A percentile compares a stretch with the other conserved stretches of the same genome.
These are phyloP conservation scores for Nomada flava DNA, from an alignment of 2,888 invertebrate genomes.

Conservation along the genomic window DNA sequence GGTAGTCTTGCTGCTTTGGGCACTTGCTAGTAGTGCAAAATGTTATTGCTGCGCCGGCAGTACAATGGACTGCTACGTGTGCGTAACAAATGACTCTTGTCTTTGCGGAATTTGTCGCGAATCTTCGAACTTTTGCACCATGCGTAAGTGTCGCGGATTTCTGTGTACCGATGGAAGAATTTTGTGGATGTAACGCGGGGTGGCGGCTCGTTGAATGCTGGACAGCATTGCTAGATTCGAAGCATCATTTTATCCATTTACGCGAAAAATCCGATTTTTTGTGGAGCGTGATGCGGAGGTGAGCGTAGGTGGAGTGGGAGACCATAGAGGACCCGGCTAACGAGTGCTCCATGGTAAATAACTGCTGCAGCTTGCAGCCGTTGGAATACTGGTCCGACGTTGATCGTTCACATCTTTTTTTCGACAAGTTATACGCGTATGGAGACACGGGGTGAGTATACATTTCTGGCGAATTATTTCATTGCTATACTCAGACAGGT, in stretches of 20 bases:
- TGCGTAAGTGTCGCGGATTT: constrained; percentile 37
- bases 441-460: neutral
- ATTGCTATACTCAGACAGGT: neutral
- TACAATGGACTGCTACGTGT: neutral
- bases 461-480: constrained; percentile 8
- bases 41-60: no score
- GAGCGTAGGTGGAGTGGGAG: constrained; percentile 42
- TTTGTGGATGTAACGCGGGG: constrained; percentile 33
- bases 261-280: constrained; percentile 74
- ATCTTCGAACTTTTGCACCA: neutral
- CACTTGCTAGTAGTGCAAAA: no score
- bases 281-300: constrained; percentile 67
- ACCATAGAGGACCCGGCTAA: constrained; percentile 69
- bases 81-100: constrained; percentile 17
- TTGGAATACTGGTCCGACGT: constrained; percentile 67
- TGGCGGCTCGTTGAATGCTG: constrained; percentile 44
- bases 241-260: constrained; percentile 78
- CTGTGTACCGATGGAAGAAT: constrained; percentile 46
- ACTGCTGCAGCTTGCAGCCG: constrained; percentile 72
- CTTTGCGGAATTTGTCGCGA: constrained; percentile 21
- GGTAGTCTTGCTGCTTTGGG: no score
- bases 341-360: constrained; percentile 79
- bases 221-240: constrained; percentile 68
- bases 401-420: constrained; percentile 65
- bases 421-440: constrained; percentile 29